phyloP scores from a whole-genome alignment of 2,888 invertebrate species.

The Amitus sp. region DNA sequence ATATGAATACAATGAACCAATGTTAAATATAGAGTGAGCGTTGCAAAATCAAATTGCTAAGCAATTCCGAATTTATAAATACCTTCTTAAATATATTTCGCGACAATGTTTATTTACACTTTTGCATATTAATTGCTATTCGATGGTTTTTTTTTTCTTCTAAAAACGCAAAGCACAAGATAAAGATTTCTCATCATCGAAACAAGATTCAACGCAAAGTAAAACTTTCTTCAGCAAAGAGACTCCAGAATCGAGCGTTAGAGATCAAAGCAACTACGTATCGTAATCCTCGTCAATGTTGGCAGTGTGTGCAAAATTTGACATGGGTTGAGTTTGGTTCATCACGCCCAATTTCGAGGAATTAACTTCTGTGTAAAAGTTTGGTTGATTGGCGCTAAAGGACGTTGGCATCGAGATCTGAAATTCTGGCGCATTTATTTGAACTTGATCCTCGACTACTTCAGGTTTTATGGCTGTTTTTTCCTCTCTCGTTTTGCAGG shows the following conservation, averaged over 20 bases:
- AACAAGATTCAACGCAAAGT: too few relatives aligned
- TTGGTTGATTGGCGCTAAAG: conserved; percentile 59
- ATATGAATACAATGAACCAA: too few relatives aligned
- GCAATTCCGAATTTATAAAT: too few relatives aligned
- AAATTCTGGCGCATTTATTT: conserved; percentile 48
- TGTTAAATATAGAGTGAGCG: too few relatives aligned
- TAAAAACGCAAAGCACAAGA: too few relatives aligned
- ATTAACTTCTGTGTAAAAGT: conserved; percentile 63
- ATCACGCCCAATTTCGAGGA: conserved; percentile 52
- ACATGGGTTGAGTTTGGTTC: conserved; percentile 51
- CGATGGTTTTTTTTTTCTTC: too few relatives aligned
- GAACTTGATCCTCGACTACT: neutral
- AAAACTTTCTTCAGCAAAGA: too few relatives aligned
- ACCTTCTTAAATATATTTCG: too few relatives aligned
- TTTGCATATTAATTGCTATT: too few relatives aligned
- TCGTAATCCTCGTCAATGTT: conserved; percentile 63
- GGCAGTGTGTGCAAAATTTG: conserved; percentile 56
- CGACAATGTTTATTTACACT: too few relatives aligned
- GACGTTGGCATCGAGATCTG: conserved; percentile 58
- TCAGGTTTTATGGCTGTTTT: neutral
- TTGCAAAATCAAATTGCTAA: too few relatives aligned
- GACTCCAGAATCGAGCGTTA: conserved; percentile 24
- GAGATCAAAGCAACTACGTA: conserved; percentile 52
- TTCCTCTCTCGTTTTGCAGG: conserved; percentile 28
- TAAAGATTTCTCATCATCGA: too few relatives aligned